These are phyloP conservation scores for Druceiella hillmani DNA, from an alignment of 2,888 invertebrate species.

Conservation along the genomic window DNA sequence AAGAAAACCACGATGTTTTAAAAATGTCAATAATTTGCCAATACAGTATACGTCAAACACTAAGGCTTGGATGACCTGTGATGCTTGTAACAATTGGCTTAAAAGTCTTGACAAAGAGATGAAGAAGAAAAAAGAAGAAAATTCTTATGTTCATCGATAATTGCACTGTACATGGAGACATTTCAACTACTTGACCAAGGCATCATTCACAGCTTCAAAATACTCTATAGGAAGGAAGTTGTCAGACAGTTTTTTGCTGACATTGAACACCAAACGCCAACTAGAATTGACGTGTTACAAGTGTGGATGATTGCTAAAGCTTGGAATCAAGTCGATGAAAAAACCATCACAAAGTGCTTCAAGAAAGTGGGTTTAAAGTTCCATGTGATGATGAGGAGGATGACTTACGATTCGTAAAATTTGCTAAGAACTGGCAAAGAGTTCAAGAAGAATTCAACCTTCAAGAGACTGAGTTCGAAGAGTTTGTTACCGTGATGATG, in stretches of 20 bases:
- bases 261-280: constrained; percentile 11
- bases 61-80: background rate
- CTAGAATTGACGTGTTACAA: background rate
- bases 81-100: constrained; percentile 13
- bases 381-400: constrained; percentile 21
- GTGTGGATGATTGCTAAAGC: constrained; percentile 13
- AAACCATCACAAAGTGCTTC: constrained; percentile 19
- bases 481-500: constrained; percentile 15
- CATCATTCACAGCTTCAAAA: constrained; percentile 11
- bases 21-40: background rate
- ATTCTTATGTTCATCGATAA: constrained; percentile 15
- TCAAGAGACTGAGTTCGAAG: background rate
- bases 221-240: constrained; percentile 11
- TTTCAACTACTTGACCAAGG: constrained; percentile 10
- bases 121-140: constrained; percentile 11
- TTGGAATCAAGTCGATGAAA: constrained; percentile 13
- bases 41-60: background rate
- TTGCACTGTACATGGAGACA: constrained; percentile 8
- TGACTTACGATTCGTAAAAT: constrained; percentile 10
- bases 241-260: constrained; percentile 10
- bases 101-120: constrained; percentile 14
- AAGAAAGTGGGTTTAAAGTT: constrained; percentile 23
- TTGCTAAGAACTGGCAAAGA: background rate
- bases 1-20: background rate
- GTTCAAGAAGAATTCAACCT: background rate